Evolutionary conservation across 2,797 vertebrate species (phyloP).

Genomic region (Esox masquinongy): DNA sequence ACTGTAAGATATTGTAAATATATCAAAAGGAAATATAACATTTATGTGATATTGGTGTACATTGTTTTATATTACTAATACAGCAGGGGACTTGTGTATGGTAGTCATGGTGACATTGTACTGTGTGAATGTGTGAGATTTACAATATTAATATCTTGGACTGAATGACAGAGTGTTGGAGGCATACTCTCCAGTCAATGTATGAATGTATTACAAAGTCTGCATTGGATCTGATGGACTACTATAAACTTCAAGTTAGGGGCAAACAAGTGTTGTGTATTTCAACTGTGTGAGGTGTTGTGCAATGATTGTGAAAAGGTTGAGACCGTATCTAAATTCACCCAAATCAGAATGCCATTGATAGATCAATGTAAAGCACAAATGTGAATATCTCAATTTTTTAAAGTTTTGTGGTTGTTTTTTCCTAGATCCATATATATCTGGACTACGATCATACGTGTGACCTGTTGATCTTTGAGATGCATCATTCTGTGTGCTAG

Average conservation of each 20-base stretch:
- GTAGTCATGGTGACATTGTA: background rate
- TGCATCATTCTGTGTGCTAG: slow-evolving; percentile 6
- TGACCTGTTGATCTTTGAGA: slow-evolving; percentile 5
- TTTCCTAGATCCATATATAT: slow-evolving; percentile 8
- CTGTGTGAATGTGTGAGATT: background rate
- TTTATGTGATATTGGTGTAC: slow-evolving; percentile 6
- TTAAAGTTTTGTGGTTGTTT: background rate
- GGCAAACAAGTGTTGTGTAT: background rate
- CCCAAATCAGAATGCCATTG: background rate
- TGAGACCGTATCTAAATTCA: slow-evolving; percentile 2
- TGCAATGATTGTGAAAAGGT: slow-evolving; percentile 1
- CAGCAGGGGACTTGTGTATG: background rate
- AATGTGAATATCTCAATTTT: slow-evolving; percentile 3
- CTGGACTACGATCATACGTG: slow-evolving; percentile 2
- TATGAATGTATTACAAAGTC: background rate
- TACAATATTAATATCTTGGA: background rate
- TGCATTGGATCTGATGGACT: background rate
- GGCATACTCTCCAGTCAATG: background rate
- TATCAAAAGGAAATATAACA: slow-evolving; percentile 15
- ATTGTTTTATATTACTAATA: background rate
- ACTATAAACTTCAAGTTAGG: background rate
- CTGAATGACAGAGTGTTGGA: background rate
- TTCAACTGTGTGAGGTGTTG: background rate
- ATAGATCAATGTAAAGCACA: slow-evolving; percentile 14
- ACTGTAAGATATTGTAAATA: slow-evolving; percentile 13